These are phyloP conservation scores for Leptinotarsa peninsularis DNA, from an alignment of 2,888 invertebrate genomes.

Conservation along the genomic window DNA sequence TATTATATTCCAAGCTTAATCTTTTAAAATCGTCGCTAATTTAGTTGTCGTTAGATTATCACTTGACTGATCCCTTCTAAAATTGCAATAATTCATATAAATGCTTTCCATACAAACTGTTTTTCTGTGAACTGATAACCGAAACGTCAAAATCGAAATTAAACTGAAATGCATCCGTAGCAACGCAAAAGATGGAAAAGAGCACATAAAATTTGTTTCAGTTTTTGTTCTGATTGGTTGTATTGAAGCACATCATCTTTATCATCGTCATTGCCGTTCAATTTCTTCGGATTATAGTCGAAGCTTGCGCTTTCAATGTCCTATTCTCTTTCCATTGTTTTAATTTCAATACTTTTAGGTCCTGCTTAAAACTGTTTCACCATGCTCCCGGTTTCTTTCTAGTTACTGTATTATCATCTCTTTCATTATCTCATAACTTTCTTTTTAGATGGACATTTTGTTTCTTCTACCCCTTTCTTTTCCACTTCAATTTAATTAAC, in stretches of 20 bases:
- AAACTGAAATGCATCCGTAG: background rate
- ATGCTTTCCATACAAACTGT: constrained; percentile 24
- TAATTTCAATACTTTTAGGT: no score
- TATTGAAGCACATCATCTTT: background rate
- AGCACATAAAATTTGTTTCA: background rate
- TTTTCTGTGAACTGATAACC: constrained; percentile 3
- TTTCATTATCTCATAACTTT: no score
- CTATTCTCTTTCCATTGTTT: no score
- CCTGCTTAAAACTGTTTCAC: no score
- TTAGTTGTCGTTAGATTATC: background rate
- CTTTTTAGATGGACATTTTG: no score
- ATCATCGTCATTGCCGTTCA: no score
- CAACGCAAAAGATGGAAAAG: background rate
- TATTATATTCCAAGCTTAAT: constrained; percentile 21
- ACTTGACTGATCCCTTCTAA: background rate
- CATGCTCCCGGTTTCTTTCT: no score
- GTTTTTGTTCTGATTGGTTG: constrained; percentile 1
- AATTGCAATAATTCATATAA: background rate
- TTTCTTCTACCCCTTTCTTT: no score
- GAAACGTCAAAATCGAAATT: background rate
- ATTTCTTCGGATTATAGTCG: no score
- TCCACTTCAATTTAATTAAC: no score
- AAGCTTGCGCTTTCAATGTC: no score
- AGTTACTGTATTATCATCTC: no score
- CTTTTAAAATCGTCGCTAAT: constrained; percentile 21